Conservation (phyloP, 2,113 vertebrate genomes). For the Podarcis cretensis region DNA sequence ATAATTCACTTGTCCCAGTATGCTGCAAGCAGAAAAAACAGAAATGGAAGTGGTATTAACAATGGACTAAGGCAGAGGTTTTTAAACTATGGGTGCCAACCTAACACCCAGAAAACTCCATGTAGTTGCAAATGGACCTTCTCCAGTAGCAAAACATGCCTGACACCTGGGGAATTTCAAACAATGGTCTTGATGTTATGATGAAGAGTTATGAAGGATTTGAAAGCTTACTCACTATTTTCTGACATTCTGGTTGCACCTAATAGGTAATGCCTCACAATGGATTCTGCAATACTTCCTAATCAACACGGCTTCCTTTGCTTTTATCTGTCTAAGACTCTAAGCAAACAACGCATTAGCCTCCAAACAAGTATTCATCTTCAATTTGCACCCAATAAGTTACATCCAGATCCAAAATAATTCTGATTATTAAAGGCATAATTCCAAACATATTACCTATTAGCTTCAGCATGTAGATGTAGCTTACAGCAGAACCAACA, state of each 20-base stretch:
- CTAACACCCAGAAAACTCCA: too few relatives aligned
- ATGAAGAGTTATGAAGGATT: background rate
- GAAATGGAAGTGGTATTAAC: too few relatives aligned
- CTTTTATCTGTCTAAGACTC: background rate
- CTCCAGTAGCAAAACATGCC: too few relatives aligned
- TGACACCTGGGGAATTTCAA: too few relatives aligned
- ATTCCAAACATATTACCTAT: slow-evolving; percentile 53
- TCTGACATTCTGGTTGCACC: background rate
- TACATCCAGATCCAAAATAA: slow-evolving; percentile 5
- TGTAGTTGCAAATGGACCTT: too few relatives aligned
- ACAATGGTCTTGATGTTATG: too few relatives aligned
- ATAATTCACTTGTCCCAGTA: too few relatives aligned
- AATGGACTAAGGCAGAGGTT: too few relatives aligned
- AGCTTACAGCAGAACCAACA: slow-evolving; percentile 60
- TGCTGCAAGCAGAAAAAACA: too few relatives aligned
- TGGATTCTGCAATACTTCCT: background rate
- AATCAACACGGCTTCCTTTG: background rate
- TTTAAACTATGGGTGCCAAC: too few relatives aligned
- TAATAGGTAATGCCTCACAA: background rate
- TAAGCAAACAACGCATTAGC: background rate
- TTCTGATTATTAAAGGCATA: background rate
- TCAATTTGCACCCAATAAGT: background rate
- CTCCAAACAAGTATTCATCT: background rate
- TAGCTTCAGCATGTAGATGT: slow-evolving; percentile 46
- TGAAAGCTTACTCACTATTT: background rate